phyloP scores from a whole-genome alignment of 2,888 invertebrate genomes.

The Platycheirus albimanus region DNA sequence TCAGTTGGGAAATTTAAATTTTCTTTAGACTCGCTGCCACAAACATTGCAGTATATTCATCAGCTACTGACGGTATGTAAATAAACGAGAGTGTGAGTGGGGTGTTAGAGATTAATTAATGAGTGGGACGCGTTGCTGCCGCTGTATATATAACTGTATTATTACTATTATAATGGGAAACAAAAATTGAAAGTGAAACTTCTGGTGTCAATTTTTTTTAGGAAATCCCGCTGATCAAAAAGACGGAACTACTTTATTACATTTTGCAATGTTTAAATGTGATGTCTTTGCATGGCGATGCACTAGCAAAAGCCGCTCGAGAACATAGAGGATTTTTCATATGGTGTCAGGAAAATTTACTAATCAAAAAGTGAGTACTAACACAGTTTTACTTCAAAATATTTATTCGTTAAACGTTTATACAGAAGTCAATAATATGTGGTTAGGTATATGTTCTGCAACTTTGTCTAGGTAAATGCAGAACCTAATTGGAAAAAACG shows the following conservation, averaged over 20 bases:
- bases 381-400: too few species aligned
- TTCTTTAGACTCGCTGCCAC: conserved; percentile 93
- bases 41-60: conserved; percentile 96
- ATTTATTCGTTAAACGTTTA: too few species aligned
- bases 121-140: conserved; percentile 47
- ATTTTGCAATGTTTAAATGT: conserved; percentile 95
- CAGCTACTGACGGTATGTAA: conserved; percentile 88
- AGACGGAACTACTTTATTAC: conserved; percentile 96
- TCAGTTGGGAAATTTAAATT: conserved; percentile 96
- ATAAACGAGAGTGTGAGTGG: conserved; percentile 40
- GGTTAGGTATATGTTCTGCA: too few species aligned
- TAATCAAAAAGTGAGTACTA: conserved; percentile 93
- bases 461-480: too few species aligned
- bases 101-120: conserved; percentile 38
- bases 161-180: conserved; percentile 25
- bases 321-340: conserved; percentile 96
- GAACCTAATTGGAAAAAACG: too few species aligned
- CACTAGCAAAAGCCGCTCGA: conserved; percentile 92
- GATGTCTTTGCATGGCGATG: conserved; percentile 96
- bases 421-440: too few species aligned
- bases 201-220: conserved; percentile 78
- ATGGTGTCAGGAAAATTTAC: conserved; percentile 97
- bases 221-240: conserved; percentile 91
- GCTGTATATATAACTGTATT: too few species aligned
- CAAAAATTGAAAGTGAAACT: conserved; percentile 57